These are phyloP conservation scores for Tenualosa thibaudeaui DNA, from an alignment of 2,797 vertebrate species.

Conservation along the genomic window DNA sequence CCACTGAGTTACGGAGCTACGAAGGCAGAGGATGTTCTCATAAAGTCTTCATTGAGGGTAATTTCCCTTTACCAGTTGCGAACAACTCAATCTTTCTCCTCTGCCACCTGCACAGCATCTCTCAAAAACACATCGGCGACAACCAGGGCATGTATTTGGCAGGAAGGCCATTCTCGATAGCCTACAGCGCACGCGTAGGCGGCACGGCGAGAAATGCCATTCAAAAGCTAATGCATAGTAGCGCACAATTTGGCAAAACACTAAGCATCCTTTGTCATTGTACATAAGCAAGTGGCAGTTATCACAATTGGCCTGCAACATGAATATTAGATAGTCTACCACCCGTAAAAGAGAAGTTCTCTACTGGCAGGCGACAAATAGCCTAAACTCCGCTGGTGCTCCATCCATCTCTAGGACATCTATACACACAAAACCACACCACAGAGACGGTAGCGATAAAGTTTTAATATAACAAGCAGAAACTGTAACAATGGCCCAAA, in stretches of 20 bases:
- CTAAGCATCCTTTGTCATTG: constrained; percentile 11
- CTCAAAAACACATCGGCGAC: constrained; percentile 31
- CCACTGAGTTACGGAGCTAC: not conserved
- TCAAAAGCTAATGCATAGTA: constrained; percentile 37
- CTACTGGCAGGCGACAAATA: not conserved
- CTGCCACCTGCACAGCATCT: constrained; percentile 43
- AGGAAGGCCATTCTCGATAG: constrained; percentile 42
- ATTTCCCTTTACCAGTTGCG: not conserved
- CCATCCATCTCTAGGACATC: not conserved
- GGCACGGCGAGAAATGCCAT: constrained; percentile 40
- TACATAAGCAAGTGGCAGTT: constrained; percentile 15
- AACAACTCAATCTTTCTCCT: constrained; percentile 16
- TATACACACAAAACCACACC: not conserved
- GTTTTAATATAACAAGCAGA: not conserved
- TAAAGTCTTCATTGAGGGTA: not conserved
- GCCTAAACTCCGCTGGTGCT: not conserved
- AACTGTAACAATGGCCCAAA: not conserved
- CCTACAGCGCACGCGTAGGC: constrained; percentile 49
- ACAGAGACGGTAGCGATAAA: not conserved
- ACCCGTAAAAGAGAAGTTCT: not conserved
- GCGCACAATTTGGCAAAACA: constrained; percentile 50
- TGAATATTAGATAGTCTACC: not conserved
- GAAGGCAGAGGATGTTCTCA: not conserved
- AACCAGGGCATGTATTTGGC: constrained; percentile 43
- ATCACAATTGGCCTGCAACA: not conserved